Evolutionary conservation across 2,113 vertebrate species (phyloP), one percentile per base, ranked within the genome.

Genomic region (Colistium nudipinnis): DNA sequence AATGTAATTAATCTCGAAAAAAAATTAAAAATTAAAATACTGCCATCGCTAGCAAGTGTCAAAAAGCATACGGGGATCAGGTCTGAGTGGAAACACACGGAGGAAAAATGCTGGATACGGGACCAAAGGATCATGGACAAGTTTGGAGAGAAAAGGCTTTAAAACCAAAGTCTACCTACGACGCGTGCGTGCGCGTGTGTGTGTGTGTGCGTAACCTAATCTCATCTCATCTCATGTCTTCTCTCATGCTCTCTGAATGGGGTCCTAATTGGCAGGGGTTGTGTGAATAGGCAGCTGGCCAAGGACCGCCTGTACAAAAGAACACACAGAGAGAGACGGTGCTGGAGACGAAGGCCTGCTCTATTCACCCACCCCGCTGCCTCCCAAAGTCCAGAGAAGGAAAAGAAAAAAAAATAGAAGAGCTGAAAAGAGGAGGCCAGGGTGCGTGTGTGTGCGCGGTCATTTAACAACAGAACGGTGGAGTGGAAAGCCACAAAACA

Each of bases 271-370:
- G 96, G 93, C 67, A 76, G 84, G 69, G n/a, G 74, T 71, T 87
- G 80, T 92, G 91, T 93, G 91, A 92, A 94, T 91, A 93, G 95
- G 94, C 96, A 97, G 94, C 95, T 97, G 96, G 93, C 93, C 88
- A 68, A 90, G 90, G 87, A 92, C 70, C 75, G 81, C 78, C 78
- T 80, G 63, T 74, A 85, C 87, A 89, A 92, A 91, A 88, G 89
- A 83, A 82, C 67, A 62, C 79, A 78, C 80, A 72, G 73, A 65
- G 76, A 65, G 76, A 89, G 87, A 86, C 70, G 19, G 80, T 49
- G 74, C 74, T 69, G 76, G 69, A 82, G 76, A 83, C 41, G 55
- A 78, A n/a, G 76, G 83, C 57, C 64, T 71, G 78, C 55, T 80
- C 79, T 81, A 87, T 91, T 91, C 71, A 79, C 66, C 54, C 67